A percentile compares a stretch with the other conserved stretches of the same genome.
Evolutionary conservation across 2,113 vertebrate species (phyloP).

Genomic region (Pogona vitticeps): DNA sequence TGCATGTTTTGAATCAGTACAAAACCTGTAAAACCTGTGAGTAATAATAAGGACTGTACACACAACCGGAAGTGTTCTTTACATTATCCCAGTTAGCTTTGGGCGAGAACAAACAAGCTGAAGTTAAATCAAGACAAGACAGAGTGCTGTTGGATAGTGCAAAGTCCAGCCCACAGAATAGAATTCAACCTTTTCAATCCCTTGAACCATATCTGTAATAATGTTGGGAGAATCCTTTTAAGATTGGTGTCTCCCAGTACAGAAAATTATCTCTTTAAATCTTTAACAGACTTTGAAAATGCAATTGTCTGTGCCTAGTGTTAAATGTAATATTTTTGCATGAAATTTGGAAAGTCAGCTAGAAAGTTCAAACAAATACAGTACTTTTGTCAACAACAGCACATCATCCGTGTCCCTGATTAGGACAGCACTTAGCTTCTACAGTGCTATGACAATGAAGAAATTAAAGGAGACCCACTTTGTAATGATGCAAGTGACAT

Average conservation of each 20-base stretch:
- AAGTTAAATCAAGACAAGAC: too few relatives aligned
- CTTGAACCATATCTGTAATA: too few relatives aligned
- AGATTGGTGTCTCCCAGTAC: too few relatives aligned
- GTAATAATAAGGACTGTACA: neutral
- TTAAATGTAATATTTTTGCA: neutral
- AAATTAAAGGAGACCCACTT: neutral
- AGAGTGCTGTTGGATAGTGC: too few relatives aligned
- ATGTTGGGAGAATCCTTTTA: too few relatives aligned
- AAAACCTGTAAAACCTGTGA: conserved; percentile 16
- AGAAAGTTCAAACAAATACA: neutral
- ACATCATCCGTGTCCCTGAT: neutral
- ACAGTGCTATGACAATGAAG: neutral
- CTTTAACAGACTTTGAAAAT: neutral
- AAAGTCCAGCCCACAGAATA: too few relatives aligned
- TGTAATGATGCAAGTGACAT: neutral
- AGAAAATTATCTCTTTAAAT: too few relatives aligned
- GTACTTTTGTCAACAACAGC: neutral
- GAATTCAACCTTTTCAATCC: too few relatives aligned
- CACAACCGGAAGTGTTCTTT: neutral
- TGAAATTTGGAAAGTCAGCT: neutral
- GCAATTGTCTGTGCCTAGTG: neutral
- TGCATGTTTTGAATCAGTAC: neutral
- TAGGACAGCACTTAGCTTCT: neutral
- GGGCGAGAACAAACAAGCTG: too few relatives aligned
- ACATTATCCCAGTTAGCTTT: neutral